phyloP scores from a whole-genome alignment of 2,888 invertebrate genomes.

The Phorcus lineatus region DNA sequence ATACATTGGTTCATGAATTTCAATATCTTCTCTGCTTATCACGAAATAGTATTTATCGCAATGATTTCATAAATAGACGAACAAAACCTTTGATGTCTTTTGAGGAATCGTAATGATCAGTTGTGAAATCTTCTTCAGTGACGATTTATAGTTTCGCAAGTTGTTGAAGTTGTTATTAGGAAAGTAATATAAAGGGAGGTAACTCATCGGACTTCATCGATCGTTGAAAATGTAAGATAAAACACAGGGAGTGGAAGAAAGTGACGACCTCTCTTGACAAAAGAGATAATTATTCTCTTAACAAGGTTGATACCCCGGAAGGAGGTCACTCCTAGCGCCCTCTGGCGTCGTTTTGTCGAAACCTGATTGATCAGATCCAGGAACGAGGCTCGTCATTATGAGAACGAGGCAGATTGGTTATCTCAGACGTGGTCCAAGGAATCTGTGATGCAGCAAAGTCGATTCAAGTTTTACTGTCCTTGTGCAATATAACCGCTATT shows the following conservation, averaged over 20 bases:
- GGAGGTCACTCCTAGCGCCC: conserved; percentile 4
- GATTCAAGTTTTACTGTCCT: conserved; percentile 7
- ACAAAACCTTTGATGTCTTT: too few relatives aligned
- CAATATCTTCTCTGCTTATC: too few relatives aligned
- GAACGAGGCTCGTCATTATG: not conserved
- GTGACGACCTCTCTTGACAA: not conserved
- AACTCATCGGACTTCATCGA: not conserved
- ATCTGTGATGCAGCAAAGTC: not conserved
- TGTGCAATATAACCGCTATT: conserved; percentile 16
- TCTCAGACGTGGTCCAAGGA: not conserved
- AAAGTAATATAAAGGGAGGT: not conserved
- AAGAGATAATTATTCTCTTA: conserved; percentile 15
- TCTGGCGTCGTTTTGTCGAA: conserved; percentile 12
- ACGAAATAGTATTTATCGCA: too few relatives aligned
- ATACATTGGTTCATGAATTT: too few relatives aligned
- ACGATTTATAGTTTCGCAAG: not conserved
- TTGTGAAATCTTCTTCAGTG: too few relatives aligned
- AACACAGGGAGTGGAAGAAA: not conserved
- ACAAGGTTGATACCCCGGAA: conserved; percentile 8
- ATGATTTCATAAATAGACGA: too few relatives aligned
- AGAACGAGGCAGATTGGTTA: conserved; percentile 4
- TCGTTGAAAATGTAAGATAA: not conserved
- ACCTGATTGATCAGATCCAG: not conserved
- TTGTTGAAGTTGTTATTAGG: not conserved
- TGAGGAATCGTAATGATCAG: too few relatives aligned